A percentile compares a stretch with the other conserved stretches of the same genome.
These are phyloP conservation scores for Ashinkailepas kermadecensis DNA, from an alignment of 2,888 invertebrate genomes.

Conservation along the genomic window DNA sequence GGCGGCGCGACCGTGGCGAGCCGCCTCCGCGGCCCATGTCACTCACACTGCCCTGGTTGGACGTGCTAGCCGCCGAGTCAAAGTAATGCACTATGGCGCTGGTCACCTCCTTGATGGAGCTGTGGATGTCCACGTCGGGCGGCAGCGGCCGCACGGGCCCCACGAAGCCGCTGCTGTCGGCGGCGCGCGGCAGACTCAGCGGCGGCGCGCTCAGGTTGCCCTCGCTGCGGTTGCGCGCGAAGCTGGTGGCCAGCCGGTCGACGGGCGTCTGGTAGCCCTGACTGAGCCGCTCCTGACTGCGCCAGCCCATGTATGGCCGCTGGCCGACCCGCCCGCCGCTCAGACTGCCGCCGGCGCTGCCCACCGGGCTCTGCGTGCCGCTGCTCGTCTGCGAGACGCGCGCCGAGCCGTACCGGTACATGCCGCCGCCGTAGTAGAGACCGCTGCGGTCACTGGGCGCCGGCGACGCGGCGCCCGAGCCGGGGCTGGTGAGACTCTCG, in stretches of 20 bases:
- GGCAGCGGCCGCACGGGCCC: slow-evolving; percentile 27
- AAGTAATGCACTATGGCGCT: slow-evolving; percentile 89
- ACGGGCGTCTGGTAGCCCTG: slow-evolving; percentile 61
- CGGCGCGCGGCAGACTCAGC: slow-evolving; percentile 41
- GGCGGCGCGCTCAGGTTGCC: neutral
- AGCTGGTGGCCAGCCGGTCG: slow-evolving; percentile 54
- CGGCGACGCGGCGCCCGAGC: slow-evolving; percentile 37
- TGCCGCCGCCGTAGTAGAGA: slow-evolving; percentile 33
- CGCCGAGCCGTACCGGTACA: slow-evolving; percentile 25
- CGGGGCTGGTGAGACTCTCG: slow-evolving; percentile 55
- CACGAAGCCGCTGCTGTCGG: slow-evolving; percentile 26
- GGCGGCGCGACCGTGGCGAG: slow-evolving; percentile 26
- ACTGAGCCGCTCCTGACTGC: slow-evolving; percentile 75
- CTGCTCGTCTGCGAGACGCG: slow-evolving; percentile 27
- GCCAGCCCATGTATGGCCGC: slow-evolving; percentile 81
- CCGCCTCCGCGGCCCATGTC: slow-evolving; percentile 50
- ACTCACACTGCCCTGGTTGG: slow-evolving; percentile 36
- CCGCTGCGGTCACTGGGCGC: slow-evolving; percentile 36
- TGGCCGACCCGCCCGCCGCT: slow-evolving; percentile 21
- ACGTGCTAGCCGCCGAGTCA: slow-evolving; percentile 37
- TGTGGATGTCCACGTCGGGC: slow-evolving; percentile 57
- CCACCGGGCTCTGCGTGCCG: slow-evolving; percentile 34
- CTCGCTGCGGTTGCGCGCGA: slow-evolving; percentile 25
- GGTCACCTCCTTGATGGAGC: slow-evolving; percentile 84
- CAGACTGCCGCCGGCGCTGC: slow-evolving; percentile 31